Evolutionary conservation across 2,797 vertebrate species (phyloP).

Genomic region (Telmatherina bonti): DNA sequence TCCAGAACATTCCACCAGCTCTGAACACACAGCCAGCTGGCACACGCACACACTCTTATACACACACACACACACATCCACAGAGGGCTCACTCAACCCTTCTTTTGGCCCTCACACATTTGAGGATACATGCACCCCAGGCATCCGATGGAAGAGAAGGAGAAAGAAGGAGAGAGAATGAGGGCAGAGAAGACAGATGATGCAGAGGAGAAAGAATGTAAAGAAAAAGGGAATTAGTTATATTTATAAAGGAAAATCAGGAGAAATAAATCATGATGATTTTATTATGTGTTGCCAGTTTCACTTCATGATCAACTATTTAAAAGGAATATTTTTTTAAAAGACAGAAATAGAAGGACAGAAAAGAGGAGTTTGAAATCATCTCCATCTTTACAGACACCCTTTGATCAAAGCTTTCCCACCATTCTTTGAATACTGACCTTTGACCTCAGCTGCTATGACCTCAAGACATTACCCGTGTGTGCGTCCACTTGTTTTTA

Average conservation of each 20-base stretch:
- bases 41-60: constrained; percentile 45
- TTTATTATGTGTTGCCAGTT: constrained; percentile 5
- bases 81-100: constrained; percentile 62
- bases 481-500: constrained; percentile 26
- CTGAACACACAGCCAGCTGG: constrained; percentile 75
- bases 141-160: constrained; percentile 39
- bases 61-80: constrained; percentile 37
- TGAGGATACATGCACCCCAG: constrained; percentile 73
- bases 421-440: constrained; percentile 43
- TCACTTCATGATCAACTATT: constrained; percentile 2
- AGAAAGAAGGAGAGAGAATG: constrained; percentile 35
- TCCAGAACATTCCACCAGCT: constrained; percentile 76
- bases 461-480: constrained; percentile 32
- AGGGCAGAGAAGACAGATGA: constrained; percentile 38
- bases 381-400: constrained; percentile 31
- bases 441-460: constrained; percentile 52
- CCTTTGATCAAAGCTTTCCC: constrained; percentile 64
- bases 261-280: neutral
- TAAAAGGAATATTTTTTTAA: neutral
- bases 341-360: neutral
- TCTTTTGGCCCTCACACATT: constrained; percentile 68
- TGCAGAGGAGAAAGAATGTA: neutral
- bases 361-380: constrained; percentile 12
- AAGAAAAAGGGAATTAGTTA: constrained; percentile 2
- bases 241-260: neutral